Conservation (phyloP, 2,888 invertebrate genomes). For the Scaptomyza polygonia region DNA sequence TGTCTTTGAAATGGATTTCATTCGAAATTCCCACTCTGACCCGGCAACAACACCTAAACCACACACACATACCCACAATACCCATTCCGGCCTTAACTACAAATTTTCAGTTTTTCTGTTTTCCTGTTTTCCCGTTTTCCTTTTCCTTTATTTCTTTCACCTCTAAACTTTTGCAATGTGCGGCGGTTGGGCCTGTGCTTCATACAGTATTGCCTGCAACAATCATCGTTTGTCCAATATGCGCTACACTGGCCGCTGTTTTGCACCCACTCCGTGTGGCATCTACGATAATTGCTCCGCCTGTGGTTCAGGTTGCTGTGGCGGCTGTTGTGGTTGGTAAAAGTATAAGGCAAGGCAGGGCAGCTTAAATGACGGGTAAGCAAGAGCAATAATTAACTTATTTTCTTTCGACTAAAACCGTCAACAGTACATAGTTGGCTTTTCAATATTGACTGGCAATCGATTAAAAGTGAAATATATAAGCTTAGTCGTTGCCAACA, state of each 20-base stretch:
- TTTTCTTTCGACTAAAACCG: neutral
- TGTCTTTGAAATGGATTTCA: constrained; percentile 25
- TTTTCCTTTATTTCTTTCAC: neutral
- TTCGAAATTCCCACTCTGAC: constrained; percentile 13
- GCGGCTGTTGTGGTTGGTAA: constrained; percentile 37
- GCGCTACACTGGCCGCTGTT: constrained; percentile 64
- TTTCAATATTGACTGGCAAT: neutral
- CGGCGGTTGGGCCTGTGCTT: constrained; percentile 69
- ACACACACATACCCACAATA: neutral
- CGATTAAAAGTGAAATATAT: neutral
- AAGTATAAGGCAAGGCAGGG: constrained; percentile 1
- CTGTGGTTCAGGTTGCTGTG: constrained; percentile 34
- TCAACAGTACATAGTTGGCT: constrained; percentile 33
- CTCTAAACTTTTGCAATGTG: constrained; percentile 43
- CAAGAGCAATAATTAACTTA: neutral
- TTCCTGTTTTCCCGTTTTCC: neutral
- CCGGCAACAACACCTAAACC: constrained; percentile 7
- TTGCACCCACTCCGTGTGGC: constrained; percentile 65
- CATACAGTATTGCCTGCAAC: constrained; percentile 61
- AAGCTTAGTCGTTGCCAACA: constrained; percentile 13
- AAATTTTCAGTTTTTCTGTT: constrained; percentile 7
- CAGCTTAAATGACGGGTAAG: neutral
- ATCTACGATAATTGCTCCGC: constrained; percentile 45
- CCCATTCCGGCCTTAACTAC: constrained; percentile 3
- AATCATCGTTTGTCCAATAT: constrained; percentile 58